Evolutionary conservation across 2,888 invertebrate genomes (phyloP), one percentile per base, ranked within the genome.

Genomic region (Clepsis dumicolana): DNA sequence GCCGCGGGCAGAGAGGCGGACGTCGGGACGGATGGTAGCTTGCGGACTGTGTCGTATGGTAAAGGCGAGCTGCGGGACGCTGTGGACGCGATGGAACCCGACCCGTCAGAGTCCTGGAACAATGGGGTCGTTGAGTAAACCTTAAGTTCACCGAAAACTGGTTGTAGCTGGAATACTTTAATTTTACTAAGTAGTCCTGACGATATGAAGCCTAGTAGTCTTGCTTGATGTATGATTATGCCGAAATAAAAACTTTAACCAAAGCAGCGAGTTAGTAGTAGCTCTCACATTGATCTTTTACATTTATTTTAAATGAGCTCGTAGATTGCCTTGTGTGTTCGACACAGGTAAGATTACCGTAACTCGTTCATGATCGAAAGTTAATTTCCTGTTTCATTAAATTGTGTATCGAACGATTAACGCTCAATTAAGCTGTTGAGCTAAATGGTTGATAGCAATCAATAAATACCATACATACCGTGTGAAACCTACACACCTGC

Each of bases 1-100:
- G 94, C 94, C 1, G 94, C 93, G 1, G 94, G 94, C 0, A 94
- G 84, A 0, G 94, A 94, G 10, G 93, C 93, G 0, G 94, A 94
- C 0, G 94, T 93, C 0, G 94, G 93, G 44, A 93, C 93, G 0
- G 94, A 94, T 0, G 93, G 93, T 32, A 92, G 79, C 74, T 91
- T 91, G 56, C 93, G 85, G 1, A 90, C 91, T 0, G 92, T 84
- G 76, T 92, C 93, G 81, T 92, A 93, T 0, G 93, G 92, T 14
- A 90, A 81, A 0, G 93, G 92, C 0, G 93, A 93, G 71, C 89
- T 88, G 65, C 93, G 89, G 0, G 93, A 93, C 0, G 91, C 90
- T 0, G 81, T 90, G 0, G 92, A 93, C 1, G 91, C 90, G 75
- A 93, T 93, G 4, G 93, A 93, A 0, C 91, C 93, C 0, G 93